Conservation (phyloP, 2,888 invertebrate species). For the Tenthredo scrophulariae region DNA sequence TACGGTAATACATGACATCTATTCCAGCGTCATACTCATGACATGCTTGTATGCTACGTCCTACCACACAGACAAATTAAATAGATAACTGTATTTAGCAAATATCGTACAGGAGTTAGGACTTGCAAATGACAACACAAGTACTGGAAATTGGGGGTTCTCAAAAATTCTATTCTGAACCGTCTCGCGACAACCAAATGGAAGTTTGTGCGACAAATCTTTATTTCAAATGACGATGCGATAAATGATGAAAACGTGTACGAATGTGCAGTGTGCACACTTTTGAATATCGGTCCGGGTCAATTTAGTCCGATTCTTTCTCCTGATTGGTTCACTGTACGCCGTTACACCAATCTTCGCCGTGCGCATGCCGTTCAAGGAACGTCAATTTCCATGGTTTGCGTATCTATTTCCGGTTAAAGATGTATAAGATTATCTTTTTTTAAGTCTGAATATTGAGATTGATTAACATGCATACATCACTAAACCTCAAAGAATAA, state of each 20-base stretch:
- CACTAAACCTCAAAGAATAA: background rate
- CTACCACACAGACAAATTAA: background rate
- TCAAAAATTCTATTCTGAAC: background rate
- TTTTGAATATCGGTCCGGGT: slow-evolving; percentile 12
- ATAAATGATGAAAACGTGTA: background rate
- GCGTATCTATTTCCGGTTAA: background rate
- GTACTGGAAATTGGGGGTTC: background rate
- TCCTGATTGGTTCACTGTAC: background rate
- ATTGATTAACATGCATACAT: background rate
- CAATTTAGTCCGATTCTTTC: background rate
- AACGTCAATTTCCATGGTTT: background rate
- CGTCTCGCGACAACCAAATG: background rate
- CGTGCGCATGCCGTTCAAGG: background rate
- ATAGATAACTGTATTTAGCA: background rate
- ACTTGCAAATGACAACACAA: background rate
- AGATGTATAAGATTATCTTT: background rate
- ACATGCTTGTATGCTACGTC: background rate
- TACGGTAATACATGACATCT: background rate
- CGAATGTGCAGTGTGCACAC: slow-evolving; percentile 4
- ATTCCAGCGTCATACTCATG: background rate
- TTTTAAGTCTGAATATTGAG: background rate
- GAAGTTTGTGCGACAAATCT: background rate
- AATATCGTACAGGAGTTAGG: background rate
- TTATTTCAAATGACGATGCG: slow-evolving; percentile 6
- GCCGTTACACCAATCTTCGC: background rate